A percentile compares a stretch with the other conserved stretches of the same genome.
phyloP scores from a whole-genome alignment of 2,888 invertebrate genomes.

The Arrhopalites spinosus region DNA sequence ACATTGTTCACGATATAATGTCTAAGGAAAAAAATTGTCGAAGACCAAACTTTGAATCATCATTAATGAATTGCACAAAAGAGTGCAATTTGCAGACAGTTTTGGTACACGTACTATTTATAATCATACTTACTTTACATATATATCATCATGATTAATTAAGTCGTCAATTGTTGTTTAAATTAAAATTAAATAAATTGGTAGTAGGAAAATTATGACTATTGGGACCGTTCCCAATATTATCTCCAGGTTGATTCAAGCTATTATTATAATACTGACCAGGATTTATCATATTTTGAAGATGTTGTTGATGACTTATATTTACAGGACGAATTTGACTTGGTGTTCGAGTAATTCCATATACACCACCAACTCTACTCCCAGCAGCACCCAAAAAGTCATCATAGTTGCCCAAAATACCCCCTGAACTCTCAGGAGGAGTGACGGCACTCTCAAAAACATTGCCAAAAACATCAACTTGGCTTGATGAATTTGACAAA shows the following conservation, averaged over 20 bases:
- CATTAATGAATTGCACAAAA: too few species aligned
- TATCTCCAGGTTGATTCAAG: neutral
- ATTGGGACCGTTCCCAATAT: neutral
- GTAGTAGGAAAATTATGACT: neutral
- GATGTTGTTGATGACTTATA: constrained; percentile 4
- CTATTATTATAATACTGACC: constrained; percentile 17
- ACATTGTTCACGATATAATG: too few species aligned
- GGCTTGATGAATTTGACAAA: neutral
- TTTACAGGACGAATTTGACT: neutral
- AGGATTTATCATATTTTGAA: constrained; percentile 9
- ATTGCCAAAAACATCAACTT: constrained; percentile 3
- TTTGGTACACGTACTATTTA: too few species aligned
- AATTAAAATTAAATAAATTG: neutral
- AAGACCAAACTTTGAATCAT: too few species aligned
- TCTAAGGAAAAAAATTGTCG: too few species aligned
- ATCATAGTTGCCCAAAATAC: neutral
- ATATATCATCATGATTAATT: too few species aligned
- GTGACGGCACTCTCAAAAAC: neutral
- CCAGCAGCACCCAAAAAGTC: constrained; percentile 10
- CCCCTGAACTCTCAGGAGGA: neutral
- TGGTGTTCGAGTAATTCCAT: too few species aligned
- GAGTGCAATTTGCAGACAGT: too few species aligned
- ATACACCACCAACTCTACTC: neutral
- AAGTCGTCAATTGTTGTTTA: neutral
- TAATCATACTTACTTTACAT: too few species aligned